These are phyloP conservation scores for Parapristionchus giblindavisi DNA, from an alignment of 2,888 invertebrate species.

Conservation along the genomic window DNA sequence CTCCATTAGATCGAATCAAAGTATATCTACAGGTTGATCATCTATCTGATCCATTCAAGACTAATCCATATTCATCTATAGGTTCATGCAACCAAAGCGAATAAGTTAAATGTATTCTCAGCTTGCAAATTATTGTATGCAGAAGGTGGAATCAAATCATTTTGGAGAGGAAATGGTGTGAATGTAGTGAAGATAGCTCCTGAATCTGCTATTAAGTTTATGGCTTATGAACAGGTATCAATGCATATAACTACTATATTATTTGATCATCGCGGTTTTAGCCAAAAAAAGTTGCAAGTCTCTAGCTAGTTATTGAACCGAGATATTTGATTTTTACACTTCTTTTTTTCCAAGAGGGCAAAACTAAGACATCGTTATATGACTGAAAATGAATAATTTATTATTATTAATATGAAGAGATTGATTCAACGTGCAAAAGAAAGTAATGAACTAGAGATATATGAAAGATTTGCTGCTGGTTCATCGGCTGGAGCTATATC, in stretches of 20 bases:
- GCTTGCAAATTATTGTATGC: conserved; percentile 83
- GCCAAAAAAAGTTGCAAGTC: no score
- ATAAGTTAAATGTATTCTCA: conserved; percentile 71
- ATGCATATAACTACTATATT: no score
- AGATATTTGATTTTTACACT: no score
- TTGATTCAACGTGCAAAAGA: conserved; percentile 81
- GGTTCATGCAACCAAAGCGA: conserved; percentile 80
- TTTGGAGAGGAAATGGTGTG: conserved; percentile 98
- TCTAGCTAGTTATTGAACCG: no score
- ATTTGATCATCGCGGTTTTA: no score
- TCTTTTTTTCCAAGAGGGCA: no score
- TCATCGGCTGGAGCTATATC: conserved; percentile 86
- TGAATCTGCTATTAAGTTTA: conserved; percentile 97
- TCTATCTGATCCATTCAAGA: background rate
- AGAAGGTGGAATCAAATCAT: conserved; percentile 88
- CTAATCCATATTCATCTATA: conserved; percentile 55
- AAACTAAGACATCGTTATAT: no score
- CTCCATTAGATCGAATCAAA: conserved; percentile 95
- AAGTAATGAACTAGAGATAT: conserved; percentile 82
- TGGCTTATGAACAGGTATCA: conserved; percentile 87
- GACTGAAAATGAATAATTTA: no score
- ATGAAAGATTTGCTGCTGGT: conserved; percentile 77
- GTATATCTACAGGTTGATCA: conserved; percentile 87
- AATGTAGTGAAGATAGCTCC: conserved; percentile 99
- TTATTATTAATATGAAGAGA: no score